Base-by-base conservation (phyloP, 1,140 invertebrate genomes). In the Aphidius ervi region DNA sequence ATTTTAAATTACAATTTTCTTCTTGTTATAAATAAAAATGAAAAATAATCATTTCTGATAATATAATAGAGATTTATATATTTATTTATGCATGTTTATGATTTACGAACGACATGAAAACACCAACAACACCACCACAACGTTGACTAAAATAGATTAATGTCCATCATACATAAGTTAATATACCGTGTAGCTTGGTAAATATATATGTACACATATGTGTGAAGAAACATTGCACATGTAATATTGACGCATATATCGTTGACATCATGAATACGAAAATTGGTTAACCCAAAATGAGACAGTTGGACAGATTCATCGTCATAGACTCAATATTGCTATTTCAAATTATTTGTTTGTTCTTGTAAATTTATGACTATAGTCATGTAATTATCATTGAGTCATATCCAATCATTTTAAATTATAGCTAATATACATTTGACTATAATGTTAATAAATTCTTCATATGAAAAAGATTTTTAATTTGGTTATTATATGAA, bases 101-200 rank as follows among this genome's bases (percentile, higher is more conserved):
- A 68, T 70, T 70, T 70, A 70, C 68, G 67, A 70, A 69, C 69
- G 68, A 63, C 66, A 63, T 68, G 68, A 60, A 63, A 68, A 68
- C 67, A 62, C 66, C 64, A 64, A 59, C 65, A 67, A 61, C 63
- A 31, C 23, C 63, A 31, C 23, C 23, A 31, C 63, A 64, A 65
- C 61, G 64, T 70, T 69, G 63, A 61, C 65, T 70, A 69, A 70
- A 70, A 70, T 65, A 67, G 68, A 70, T 70, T 70, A 70, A 70
- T 65, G 69, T 70, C 69, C 23, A 65, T 67, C 63, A 62, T 63
- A 65, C 64, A 70, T 70, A 70, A 70, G 69, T 70, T 70, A 70
- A 70, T 68, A 62, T 62, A 65, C 50, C 23, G 46, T 49, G 47
- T 37, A 55, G 59, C 23, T 16, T 39, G 6, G 54, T 41, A 41